These are phyloP conservation scores for Eublepharis macularius DNA, from an alignment of 2,113 vertebrate genomes.

Conservation along the genomic window DNA sequence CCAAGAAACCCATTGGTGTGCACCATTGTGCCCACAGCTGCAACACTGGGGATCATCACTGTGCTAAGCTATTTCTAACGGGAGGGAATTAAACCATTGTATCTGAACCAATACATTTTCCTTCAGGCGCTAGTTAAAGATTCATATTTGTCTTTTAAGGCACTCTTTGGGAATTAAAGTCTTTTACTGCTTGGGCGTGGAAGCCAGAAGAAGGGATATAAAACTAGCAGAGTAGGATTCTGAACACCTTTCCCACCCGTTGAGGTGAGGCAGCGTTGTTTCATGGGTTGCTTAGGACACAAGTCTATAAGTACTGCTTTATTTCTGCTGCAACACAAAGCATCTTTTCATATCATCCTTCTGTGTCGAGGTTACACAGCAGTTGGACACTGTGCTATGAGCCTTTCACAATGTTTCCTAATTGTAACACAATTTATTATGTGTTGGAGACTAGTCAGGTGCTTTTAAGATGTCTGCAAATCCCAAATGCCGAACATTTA, in stretches of 20 bases:
- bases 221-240: neutral
- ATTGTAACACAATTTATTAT: neutral
- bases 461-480: conserved; percentile 28
- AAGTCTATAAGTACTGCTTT: neutral
- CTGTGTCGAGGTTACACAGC: neutral
- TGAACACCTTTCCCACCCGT: neutral
- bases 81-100: too few relatives aligned
- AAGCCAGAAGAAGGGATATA: neutral
- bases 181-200: neutral
- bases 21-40: too few relatives aligned
- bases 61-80: too few relatives aligned
- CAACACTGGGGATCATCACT: too few relatives aligned
- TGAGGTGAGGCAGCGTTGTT: neutral
- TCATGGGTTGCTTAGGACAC: neutral
- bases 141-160: too few relatives aligned
- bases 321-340: neutral
- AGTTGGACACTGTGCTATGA: neutral
- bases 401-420: neutral
- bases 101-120: too few relatives aligned
- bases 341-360: neutral
- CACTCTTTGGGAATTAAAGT: neutral
- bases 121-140: too few relatives aligned
- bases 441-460: neutral
- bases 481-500: neutral
- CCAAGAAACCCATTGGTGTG: too few relatives aligned